Evolutionary conservation across 2,888 invertebrate species (phyloP).

Genomic region (Folsomia manolachei): DNA sequence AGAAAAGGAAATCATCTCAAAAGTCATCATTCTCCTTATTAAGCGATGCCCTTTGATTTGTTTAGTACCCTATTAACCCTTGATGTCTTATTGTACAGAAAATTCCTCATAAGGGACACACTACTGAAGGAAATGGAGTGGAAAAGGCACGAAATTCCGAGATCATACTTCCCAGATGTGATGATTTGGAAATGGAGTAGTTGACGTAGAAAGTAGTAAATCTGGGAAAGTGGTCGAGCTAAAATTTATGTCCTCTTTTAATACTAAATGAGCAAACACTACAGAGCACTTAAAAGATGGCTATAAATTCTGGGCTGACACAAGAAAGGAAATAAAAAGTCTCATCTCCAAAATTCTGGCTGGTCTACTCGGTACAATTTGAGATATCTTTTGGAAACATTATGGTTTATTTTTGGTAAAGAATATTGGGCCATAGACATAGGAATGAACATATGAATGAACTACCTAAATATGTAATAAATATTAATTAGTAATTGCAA

Average conservation of each 20-base stretch:
- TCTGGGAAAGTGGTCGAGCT: constrained; percentile 9
- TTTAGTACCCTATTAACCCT: not conserved
- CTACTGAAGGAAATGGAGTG: too few relatives aligned
- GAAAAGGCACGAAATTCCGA: constrained; percentile 4
- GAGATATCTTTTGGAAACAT: too few relatives aligned
- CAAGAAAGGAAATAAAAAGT: not conserved
- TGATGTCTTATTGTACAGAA: not conserved
- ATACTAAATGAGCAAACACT: constrained; percentile 9
- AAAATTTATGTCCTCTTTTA: constrained; percentile 27
- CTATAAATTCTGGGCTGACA: constrained; percentile 26
- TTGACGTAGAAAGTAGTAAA: constrained; percentile 9
- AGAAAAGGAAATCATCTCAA: not conserved
- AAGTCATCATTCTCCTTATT: not conserved
- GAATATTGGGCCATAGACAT: too few relatives aligned
- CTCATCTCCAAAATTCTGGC: too few relatives aligned
- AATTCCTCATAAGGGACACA: not conserved
- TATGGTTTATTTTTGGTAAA: too few relatives aligned
- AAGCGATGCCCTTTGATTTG: not conserved
- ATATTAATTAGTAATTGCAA: too few relatives aligned
- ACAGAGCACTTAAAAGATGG: constrained; percentile 26
- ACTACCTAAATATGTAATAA: too few relatives aligned
- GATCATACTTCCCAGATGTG: constrained; percentile 8
- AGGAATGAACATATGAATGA: too few relatives aligned
- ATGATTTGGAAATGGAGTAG: not conserved
- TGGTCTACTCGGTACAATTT: not conserved